Evolutionary conservation across 1,140 invertebrate species (phyloP).

Genomic region (Hestina assimilis): DNA sequence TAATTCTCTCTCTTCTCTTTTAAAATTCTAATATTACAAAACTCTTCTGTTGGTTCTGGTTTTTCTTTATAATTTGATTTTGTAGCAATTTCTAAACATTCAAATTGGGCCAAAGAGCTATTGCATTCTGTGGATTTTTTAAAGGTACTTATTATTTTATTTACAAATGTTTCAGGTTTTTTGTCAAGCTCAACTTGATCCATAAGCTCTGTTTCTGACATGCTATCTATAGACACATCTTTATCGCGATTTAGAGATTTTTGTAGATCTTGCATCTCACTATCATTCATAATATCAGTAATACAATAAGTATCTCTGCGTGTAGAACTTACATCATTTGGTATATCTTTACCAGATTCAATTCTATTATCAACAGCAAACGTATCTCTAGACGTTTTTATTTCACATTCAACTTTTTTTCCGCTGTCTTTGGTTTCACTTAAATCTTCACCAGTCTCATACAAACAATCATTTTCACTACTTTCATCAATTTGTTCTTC

Average conservation of each 20-base stretch:
- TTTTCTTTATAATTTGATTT: slow-evolving; percentile 25
- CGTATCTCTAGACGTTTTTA: background rate
- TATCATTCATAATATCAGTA: background rate
- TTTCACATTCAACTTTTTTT: background rate
- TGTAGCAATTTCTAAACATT: slow-evolving; percentile 51
- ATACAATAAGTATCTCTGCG: slow-evolving; percentile 19
- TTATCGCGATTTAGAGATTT: background rate
- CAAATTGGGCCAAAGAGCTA: slow-evolving; percentile 56
- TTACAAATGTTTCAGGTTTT: slow-evolving; percentile 34
- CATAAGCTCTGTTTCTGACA: background rate
- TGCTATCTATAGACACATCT: background rate
- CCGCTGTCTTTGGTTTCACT: background rate
- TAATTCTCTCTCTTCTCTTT: slow-evolving; percentile 45
- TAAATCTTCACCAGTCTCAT: slow-evolving; percentile 1
- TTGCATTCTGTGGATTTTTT: slow-evolving; percentile 36
- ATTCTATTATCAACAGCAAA: slow-evolving; percentile 1
- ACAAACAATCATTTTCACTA: slow-evolving; percentile 7
- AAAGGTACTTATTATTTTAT: slow-evolving; percentile 35
- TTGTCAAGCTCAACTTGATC: slow-evolving; percentile 8
- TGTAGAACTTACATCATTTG: background rate
- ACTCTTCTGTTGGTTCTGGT: slow-evolving; percentile 17
- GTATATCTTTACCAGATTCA: background rate
- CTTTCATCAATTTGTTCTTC: slow-evolving; percentile 16
- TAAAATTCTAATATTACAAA: slow-evolving; percentile 34
- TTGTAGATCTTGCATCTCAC: background rate